These are phyloP conservation scores for Sphinx pinastri DNA, from an alignment of 2,888 invertebrate species.

Conservation along the genomic window DNA sequence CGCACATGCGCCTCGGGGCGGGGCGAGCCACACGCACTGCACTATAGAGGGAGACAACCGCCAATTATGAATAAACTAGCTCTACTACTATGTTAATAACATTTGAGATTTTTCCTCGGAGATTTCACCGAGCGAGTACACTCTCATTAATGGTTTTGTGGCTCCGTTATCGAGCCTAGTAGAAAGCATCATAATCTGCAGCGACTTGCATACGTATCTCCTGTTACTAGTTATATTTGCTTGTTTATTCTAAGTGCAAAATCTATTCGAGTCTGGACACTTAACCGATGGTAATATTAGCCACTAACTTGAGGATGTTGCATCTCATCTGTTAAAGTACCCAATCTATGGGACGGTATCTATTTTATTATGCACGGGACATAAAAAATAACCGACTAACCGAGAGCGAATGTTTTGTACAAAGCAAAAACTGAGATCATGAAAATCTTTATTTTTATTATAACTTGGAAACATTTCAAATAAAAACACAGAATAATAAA, in stretches of 20 bases:
- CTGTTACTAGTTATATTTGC: constrained; percentile 30
- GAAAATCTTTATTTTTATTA: constrained; percentile 22
- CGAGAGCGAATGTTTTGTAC: constrained; percentile 13
- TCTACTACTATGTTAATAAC: constrained; percentile 80
- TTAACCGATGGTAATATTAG: constrained; percentile 16
- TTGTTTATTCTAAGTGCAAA: constrained; percentile 19
- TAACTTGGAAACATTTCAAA: constrained; percentile 25
- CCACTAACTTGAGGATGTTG: neutral
- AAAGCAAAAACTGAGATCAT: constrained; percentile 5
- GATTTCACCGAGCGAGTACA: constrained; percentile 73
- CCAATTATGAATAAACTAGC: constrained; percentile 82
- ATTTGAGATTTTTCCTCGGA: constrained; percentile 77
- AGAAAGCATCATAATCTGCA: constrained; percentile 61
- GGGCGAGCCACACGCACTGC: constrained; percentile 57
- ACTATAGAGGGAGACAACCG: constrained; percentile 68
- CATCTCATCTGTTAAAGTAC: neutral
- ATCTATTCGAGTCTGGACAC: constrained; percentile 14
- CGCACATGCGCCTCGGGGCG: constrained; percentile 57
- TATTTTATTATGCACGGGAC: neutral
- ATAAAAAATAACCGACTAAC: neutral
- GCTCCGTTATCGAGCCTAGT: constrained; percentile 66
- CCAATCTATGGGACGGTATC: constrained; percentile 1
- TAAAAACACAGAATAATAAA: constrained; percentile 21
- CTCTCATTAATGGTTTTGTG: constrained; percentile 77
- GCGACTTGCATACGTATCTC: constrained; percentile 41